These are phyloP conservation scores for Xiphydria camelus DNA, from an alignment of 2,888 invertebrate species.

Conservation along the genomic window DNA sequence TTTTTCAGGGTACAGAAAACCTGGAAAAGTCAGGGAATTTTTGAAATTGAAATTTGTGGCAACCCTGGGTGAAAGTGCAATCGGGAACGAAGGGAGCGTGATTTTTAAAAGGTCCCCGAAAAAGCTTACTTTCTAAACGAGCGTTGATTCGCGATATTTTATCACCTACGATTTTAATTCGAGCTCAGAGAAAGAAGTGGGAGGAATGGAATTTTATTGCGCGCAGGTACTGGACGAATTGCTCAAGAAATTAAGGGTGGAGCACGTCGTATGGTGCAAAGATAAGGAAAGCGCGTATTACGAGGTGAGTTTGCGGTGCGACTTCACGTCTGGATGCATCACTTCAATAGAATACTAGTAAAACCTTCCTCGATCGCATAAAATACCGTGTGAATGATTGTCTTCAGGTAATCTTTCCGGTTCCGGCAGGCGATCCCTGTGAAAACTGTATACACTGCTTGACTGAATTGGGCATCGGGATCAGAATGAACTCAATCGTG, in stretches of 20 bases:
- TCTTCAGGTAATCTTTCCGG: slow-evolving; percentile 65
- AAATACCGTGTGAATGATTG: neutral
- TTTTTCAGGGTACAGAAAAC: no score
- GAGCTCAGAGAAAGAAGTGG: neutral
- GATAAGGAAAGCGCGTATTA: slow-evolving; percentile 71
- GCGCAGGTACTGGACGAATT: slow-evolving; percentile 70
- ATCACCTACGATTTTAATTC: neutral
- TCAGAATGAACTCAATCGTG: slow-evolving; percentile 70
- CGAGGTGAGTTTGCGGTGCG: slow-evolving; percentile 63
- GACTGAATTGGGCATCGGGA: slow-evolving; percentile 73
- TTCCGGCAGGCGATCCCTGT: slow-evolving; percentile 71
- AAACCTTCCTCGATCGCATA: neutral
- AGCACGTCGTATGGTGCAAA: slow-evolving; percentile 72
- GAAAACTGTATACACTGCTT: slow-evolving; percentile 75
- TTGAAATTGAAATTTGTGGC: no score
- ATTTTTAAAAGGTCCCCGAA: slow-evolving; percentile 1
- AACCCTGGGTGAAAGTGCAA: no score
- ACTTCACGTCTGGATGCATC: neutral
- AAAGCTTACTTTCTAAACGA: neutral
- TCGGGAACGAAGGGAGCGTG: no score
- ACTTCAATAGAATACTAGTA: neutral
- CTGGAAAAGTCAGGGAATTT: no score
- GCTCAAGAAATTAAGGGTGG: slow-evolving; percentile 67
- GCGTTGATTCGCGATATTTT: neutral
- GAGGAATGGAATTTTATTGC: neutral